These are phyloP conservation scores for Hydrophis major DNA, from an alignment of 2,797 vertebrate genomes.

Conservation along the genomic window DNA sequence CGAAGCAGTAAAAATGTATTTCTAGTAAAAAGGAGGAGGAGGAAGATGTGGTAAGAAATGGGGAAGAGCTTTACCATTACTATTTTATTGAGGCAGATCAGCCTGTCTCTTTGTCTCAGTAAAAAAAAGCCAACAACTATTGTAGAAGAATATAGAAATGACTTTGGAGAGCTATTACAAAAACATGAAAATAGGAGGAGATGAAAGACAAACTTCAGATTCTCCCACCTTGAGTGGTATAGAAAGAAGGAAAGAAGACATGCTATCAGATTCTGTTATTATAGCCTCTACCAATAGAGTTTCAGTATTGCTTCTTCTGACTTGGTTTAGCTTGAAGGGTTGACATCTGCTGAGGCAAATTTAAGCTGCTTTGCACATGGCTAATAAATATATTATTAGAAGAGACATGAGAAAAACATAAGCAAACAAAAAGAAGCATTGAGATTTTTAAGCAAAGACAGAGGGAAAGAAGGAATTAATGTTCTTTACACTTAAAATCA, in stretches of 20 bases:
- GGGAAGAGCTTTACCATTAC: not conserved
- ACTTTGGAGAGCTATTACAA: not conserved
- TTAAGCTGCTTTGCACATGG: not conserved
- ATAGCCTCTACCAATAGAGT: not conserved
- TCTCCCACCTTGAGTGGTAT: not conserved
- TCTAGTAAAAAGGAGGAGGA: not conserved
- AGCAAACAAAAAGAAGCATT: not conserved
- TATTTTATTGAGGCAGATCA: not conserved
- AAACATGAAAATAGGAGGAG: not conserved
- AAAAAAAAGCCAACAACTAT: not conserved
- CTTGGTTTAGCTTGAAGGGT: not conserved
- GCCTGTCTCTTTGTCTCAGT: not conserved
- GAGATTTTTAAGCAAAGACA: not conserved
- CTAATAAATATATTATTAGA: not conserved
- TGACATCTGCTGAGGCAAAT: not conserved
- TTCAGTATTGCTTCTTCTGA: not conserved
- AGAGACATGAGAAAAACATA: not conserved
- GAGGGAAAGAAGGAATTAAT: not conserved
- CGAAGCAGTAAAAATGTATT: not conserved
- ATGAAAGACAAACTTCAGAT: not conserved
- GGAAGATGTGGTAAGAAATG: not conserved
- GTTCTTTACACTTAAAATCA: not conserved
- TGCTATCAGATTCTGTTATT: not conserved
- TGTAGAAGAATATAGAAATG: not conserved
- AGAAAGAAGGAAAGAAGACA: not conserved